Conservation (phyloP, 1,140 invertebrate genomes). For the Camponotus vicinus region DNA sequence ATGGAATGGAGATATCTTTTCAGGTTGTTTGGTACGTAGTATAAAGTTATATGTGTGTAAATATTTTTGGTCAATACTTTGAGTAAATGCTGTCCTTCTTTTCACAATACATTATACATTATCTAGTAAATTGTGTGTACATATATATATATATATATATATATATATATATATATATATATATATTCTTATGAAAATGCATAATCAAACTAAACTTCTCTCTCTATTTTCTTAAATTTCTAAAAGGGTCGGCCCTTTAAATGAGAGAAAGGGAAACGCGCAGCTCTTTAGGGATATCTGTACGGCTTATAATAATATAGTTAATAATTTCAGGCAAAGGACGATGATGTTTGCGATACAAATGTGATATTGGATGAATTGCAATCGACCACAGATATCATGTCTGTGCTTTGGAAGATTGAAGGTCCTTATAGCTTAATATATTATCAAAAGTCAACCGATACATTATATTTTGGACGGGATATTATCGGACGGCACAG, state of each 20-base stretch:
- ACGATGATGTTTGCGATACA: conserved; percentile 82
- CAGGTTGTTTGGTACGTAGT: conserved; percentile 82
- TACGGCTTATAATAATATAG: background rate
- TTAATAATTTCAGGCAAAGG: conserved; percentile 74
- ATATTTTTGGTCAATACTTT: conserved; percentile 3
- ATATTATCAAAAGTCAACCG: conserved; percentile 89
- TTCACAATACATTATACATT: background rate
- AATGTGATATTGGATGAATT: conserved; percentile 80
- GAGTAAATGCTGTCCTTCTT: background rate
- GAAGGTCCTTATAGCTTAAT: conserved; percentile 95
- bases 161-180: too few relatives aligned
- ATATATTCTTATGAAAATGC: background rate
- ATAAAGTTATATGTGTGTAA: background rate
- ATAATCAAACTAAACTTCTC: background rate
- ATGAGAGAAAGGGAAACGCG: background rate
- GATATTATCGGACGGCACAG: conserved; percentile 95
- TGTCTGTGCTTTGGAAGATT: conserved; percentile 86
- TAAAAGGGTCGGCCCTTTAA: background rate
- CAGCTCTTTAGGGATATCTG: background rate
- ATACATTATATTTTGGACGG: conserved; percentile 93
- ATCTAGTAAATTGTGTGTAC: background rate
- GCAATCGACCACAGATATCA: conserved; percentile 81
- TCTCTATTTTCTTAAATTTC: background rate
- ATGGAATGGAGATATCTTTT: conserved; percentile 95
- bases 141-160: too few relatives aligned